These are phyloP conservation scores for Unio delphinus DNA, from an alignment of 2,888 invertebrate species.

Conservation along the genomic window DNA sequence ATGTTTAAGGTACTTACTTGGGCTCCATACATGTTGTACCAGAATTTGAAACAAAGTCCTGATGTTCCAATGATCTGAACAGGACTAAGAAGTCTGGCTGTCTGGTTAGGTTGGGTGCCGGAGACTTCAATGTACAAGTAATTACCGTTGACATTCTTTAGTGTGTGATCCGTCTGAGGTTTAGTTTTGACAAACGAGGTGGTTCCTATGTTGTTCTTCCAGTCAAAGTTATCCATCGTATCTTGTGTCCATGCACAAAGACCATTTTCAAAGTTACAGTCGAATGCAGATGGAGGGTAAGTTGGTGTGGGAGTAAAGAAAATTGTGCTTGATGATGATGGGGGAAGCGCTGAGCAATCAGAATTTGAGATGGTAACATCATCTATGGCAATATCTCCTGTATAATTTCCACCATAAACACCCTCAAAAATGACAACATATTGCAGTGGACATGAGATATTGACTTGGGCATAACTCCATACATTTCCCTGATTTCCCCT, in stretches of 20 bases:
- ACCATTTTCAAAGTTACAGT: constrained; percentile 62
- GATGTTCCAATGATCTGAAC: constrained; percentile 22
- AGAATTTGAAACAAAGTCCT: constrained; percentile 64
- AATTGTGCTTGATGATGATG: constrained; percentile 15
- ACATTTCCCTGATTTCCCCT: constrained; percentile 56
- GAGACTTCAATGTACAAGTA: constrained; percentile 57
- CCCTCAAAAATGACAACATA: constrained; percentile 63
- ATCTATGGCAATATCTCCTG: constrained; percentile 67
- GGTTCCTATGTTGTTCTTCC: constrained; percentile 50
- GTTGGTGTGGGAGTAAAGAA: constrained; percentile 30
- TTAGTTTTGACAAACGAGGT: constrained; percentile 54
- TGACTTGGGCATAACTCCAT: constrained; percentile 49
- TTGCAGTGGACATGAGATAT: constrained; percentile 17
- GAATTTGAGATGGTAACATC: constrained; percentile 47
- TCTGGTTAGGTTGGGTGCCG: constrained; percentile 32
- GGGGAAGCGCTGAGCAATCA: constrained; percentile 31
- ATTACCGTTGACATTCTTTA: constrained; percentile 53
- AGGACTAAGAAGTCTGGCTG: constrained; percentile 55
- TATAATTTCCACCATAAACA: constrained; percentile 50
- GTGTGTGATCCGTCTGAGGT: constrained; percentile 63
- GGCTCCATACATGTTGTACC: constrained; percentile 69
- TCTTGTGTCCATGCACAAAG: constrained; percentile 63
- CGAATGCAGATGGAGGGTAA: constrained; percentile 49
- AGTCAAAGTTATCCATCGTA: constrained; percentile 58
- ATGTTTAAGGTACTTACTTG: constrained; percentile 59